Base-by-base conservation (phyloP, 92 coral and sea anemone genomes). In the Virgularia gustaviana region DNA sequence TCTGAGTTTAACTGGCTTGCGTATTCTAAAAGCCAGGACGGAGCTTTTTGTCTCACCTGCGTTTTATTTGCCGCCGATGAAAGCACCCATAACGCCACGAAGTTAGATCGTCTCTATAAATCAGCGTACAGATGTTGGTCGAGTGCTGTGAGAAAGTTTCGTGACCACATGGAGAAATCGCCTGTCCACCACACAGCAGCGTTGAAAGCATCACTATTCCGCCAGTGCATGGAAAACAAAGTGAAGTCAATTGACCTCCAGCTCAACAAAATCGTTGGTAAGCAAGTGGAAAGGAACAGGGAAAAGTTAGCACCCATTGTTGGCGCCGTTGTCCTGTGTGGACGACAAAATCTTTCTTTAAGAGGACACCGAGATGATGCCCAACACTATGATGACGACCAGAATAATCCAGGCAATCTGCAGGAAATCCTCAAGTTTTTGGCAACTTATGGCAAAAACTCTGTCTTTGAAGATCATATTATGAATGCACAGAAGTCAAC, bases 301-400 rank as follows among this genome's bases (percentile, higher is more conserved):
- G 31, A 54, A 49, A 42, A 28, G 11, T 31, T 68, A 27, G 23
- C 37, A 27, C 75, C 75, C 36, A 49, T 68, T 42, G 61, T 47
- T 51, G 75, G 41, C 25, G 77, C 77, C n/a, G 44, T 71, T 51
- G 49, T 71, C 18, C 59, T 59, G 31, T 71, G 77, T 54, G 77
- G 65, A 33, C 62, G 77, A 35, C 77, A 71, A 71, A 71, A 71
- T 36, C 38, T 71, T 51, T 28, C 77, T 3, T 54, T 71, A 35
- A 63, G 65, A 31, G 65, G 77, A 8, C 77, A 71, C 62, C 62
- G 77, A 71, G 65, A 71, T 72, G 78, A 72, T 72, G 64, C 78
- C 56, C 39, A 54, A 18, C 28, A 54, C 34, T 72, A 72, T 30
- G 9, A 22, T 2, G 64, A 54, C 28, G 65, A 72, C 24, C 34